Evolutionary conservation across 2,113 vertebrate genomes (phyloP).

Genomic region (Lipophrys pholis): DNA sequence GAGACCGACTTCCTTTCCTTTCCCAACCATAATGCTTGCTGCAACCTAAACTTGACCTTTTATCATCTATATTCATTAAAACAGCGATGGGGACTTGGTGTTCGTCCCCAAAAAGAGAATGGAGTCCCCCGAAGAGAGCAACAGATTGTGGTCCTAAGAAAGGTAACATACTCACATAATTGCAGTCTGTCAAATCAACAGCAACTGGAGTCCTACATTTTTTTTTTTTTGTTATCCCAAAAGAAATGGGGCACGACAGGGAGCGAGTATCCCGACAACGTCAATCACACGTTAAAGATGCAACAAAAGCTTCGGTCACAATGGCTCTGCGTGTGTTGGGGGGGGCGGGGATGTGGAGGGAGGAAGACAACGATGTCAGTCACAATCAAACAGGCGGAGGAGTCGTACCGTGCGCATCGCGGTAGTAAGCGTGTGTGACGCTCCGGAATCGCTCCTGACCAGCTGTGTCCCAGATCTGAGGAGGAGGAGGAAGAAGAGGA

Average conservation of each 20-base stretch:
- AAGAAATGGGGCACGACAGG: neutral
- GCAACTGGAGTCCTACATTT: neutral
- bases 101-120: neutral
- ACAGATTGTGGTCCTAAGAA: too few relatives aligned
- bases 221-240: conserved; percentile 10
- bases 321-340: too few relatives aligned
- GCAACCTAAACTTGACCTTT: neutral
- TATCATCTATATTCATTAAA: neutral
- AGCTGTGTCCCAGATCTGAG: conserved; percentile 93
- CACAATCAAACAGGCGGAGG: conserved; percentile 1
- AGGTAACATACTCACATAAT: neutral
- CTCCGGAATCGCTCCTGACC: conserved; percentile 94
- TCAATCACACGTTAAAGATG: conserved; percentile 6
- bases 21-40: neutral
- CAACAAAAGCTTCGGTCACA: too few relatives aligned
- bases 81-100: neutral
- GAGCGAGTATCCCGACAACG: neutral
- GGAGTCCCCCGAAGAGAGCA: neutral
- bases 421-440: conserved; percentile 94
- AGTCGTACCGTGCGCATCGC: conserved; percentile 91
- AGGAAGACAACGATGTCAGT: neutral
- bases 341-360: too few relatives aligned
- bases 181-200: conserved; percentile 25
- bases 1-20: neutral
- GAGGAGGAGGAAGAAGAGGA: neutral